Percentiles rank a stretch among this genome's conserved stretches.
phyloP scores from a whole-genome alignment of 2,888 invertebrate genomes.

The Blomia tropicalis region DNA sequence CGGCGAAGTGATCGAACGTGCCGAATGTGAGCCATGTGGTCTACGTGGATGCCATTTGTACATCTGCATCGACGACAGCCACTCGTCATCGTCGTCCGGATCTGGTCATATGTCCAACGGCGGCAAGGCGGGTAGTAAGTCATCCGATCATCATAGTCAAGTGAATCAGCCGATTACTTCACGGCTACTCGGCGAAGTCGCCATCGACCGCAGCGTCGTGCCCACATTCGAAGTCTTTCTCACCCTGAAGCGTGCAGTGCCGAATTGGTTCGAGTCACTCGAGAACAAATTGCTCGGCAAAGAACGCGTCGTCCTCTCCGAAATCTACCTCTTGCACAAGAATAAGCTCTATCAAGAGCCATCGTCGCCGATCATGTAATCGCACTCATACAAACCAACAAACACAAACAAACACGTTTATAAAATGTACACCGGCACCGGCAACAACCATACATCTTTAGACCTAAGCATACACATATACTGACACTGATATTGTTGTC shows the following conservation, averaged over 20 bases:
- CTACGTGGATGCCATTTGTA: conserved; percentile 65
- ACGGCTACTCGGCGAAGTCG: conserved; percentile 59
- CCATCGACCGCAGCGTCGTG: conserved; percentile 67
- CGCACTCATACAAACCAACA: not conserved
- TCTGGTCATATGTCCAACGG: not conserved
- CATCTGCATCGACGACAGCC: conserved; percentile 59
- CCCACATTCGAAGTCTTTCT: conserved; percentile 79
- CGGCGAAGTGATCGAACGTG: conserved; percentile 59
- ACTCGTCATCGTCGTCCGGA: conserved; percentile 29
- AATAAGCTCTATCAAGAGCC: conserved; percentile 61
- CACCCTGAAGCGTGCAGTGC: conserved; percentile 66
- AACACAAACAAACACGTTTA: not conserved
- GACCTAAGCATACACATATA: no score
- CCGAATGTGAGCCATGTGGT: conserved; percentile 77
- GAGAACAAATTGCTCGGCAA: conserved; percentile 46
- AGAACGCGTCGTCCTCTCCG: conserved; percentile 70
- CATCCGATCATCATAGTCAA: not conserved
- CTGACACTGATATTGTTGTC: no score
- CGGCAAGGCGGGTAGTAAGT: not conserved
- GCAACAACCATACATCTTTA: no score
- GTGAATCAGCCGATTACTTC: not conserved
- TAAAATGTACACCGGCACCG: no score
- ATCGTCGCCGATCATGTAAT: not conserved
- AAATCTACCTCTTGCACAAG: conserved; percentile 72
- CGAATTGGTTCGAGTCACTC: conserved; percentile 68